Conservation (phyloP, 1,140 invertebrate genomes). For the Drosophila varians region DNA sequence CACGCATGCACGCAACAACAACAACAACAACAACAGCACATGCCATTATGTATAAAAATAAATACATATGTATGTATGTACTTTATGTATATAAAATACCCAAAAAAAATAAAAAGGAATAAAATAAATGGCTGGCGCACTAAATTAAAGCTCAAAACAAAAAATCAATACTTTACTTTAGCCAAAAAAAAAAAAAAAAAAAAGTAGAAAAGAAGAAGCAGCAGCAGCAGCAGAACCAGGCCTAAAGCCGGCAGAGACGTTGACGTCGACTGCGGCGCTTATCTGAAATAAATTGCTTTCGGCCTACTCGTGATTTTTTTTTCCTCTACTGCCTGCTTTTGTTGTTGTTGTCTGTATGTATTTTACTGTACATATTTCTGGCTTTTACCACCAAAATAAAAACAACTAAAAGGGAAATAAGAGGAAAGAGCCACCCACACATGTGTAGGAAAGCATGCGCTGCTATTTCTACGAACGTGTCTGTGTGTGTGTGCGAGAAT, state of each 20-base stretch:
- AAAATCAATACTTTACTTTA: slow-evolving; percentile 77
- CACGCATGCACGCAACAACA: slow-evolving; percentile 37
- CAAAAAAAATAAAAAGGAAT: slow-evolving; percentile 5
- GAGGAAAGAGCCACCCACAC: slow-evolving; percentile 29
- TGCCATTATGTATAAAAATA: background rate
- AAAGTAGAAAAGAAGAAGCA: background rate
- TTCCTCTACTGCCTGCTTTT: slow-evolving; percentile 19
- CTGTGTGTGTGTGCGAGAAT: slow-evolving; percentile 25
- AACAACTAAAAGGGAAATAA: background rate
- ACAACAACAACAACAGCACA: slow-evolving; percentile 11
- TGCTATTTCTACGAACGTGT: slow-evolving; percentile 35
- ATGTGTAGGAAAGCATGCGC: slow-evolving; percentile 42
- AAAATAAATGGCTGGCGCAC: slow-evolving; percentile 44
- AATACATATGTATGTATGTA: background rate
- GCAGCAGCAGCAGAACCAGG: slow-evolving; percentile 13
- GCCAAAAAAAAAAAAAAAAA: slow-evolving; percentile 8
- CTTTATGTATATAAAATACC: background rate
- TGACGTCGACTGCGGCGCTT: slow-evolving; percentile 28
- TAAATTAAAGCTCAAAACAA: slow-evolving; percentile 77
- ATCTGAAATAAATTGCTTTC: slow-evolving; percentile 82
- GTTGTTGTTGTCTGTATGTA: slow-evolving; percentile 23
- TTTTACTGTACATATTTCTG: slow-evolving; percentile 55
- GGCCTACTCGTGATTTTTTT: slow-evolving; percentile 77
- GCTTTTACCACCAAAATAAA: slow-evolving; percentile 31
- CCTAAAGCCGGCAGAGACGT: slow-evolving; percentile 8